Percentiles rank a stretch among this genome's conserved stretches.
phyloP scores from a whole-genome alignment of 2,113 vertebrate species.

The Carassius carassius region DNA sequence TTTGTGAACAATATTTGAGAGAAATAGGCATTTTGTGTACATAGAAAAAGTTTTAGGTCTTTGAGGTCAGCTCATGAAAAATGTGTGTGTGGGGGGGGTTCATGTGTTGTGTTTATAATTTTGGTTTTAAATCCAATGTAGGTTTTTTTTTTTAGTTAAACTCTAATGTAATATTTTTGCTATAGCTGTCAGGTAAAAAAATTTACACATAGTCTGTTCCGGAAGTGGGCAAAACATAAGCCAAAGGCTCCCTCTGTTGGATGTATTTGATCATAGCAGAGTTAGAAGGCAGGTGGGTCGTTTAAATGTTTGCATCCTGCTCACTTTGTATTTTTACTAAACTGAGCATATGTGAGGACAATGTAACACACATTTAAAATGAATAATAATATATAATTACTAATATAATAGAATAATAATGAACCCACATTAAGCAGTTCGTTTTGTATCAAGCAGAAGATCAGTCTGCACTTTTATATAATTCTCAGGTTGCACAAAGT shows the following conservation, averaged over 20 bases:
- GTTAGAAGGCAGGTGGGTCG: background rate
- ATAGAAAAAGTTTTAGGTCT: too few species aligned
- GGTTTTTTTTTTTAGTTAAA: too few species aligned
- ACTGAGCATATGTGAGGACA: conserved; percentile 75
- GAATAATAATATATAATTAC: background rate
- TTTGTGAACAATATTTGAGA: too few species aligned
- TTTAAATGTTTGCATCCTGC: background rate
- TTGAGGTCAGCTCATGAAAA: too few species aligned
- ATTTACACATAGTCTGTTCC: conserved; percentile 77
- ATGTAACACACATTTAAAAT: conserved; percentile 56
- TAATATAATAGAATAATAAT: background rate
- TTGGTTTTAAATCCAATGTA: too few species aligned
- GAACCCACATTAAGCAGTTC: conserved; percentile 78
- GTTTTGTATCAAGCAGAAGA: conserved; percentile 84
- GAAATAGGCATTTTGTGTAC: too few species aligned
- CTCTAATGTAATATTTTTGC: background rate
- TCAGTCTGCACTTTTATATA: conserved; percentile 79
- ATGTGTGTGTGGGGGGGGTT: too few species aligned
- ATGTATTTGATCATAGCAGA: conserved; percentile 45
- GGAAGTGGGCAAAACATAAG: conserved; percentile 90
- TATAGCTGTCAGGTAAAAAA: background rate
- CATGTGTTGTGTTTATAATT: too few species aligned
- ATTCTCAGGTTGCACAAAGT: conserved; percentile 75
- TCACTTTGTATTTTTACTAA: conserved; percentile 71
- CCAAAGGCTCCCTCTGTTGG: conserved; percentile 67